Conservation (phyloP, 1,140 invertebrate genomes). For the Drosophila sproati region DNA sequence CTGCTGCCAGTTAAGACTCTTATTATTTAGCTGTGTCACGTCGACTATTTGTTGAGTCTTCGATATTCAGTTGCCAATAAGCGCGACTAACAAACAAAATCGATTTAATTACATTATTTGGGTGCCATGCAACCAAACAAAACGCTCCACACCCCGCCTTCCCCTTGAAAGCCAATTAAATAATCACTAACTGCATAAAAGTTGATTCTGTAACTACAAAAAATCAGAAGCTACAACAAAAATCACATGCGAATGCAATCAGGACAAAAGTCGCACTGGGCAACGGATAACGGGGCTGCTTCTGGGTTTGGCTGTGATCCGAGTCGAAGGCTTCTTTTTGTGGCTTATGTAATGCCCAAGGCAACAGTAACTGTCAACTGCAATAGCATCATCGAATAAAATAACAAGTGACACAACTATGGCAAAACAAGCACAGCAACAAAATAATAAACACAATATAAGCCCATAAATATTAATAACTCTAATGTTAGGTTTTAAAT, state of each 20-base stretch:
- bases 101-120: constrained; percentile 45
- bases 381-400: not conserved
- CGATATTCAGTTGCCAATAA: constrained; percentile 9
- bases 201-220: not conserved
- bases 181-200: constrained; percentile 10
- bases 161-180: not conserved
- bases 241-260: not conserved
- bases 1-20: no score
- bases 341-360: constrained; percentile 13
- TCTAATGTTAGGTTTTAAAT: constrained; percentile 39
- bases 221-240: not conserved
- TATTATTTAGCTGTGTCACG: not conserved
- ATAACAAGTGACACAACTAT: constrained; percentile 1
- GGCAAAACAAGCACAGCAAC: constrained; percentile 1
- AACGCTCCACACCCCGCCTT: no score
- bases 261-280: constrained; percentile 13
- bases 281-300: constrained; percentile 5
- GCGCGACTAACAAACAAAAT: constrained; percentile 17
- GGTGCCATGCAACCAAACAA: not conserved
- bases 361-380: not conserved
- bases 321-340: constrained; percentile 2
- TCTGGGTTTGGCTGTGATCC: constrained; percentile 10
- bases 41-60: constrained; percentile 13
- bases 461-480: constrained; percentile 48
- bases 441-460: constrained; percentile 37